A percentile compares a stretch with the other conserved stretches of the same genome.
phyloP scores from a whole-genome alignment of 1,140 invertebrate genomes.

The Leptonema lineaticorne region DNA sequence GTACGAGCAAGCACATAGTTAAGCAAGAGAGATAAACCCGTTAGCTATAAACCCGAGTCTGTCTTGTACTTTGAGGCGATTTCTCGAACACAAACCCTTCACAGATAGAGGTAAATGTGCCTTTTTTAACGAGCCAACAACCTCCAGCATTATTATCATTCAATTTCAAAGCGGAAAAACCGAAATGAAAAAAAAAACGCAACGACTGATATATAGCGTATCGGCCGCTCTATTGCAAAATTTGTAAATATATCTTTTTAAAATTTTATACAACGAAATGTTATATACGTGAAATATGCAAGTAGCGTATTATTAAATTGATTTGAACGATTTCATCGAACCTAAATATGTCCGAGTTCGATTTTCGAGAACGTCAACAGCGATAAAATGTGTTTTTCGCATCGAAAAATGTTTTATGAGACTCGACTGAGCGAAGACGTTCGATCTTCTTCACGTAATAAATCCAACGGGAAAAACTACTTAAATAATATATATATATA shows the following conservation, averaged over 20 bases:
- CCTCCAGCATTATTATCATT: conserved; percentile 22
- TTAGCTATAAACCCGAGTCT: conserved; percentile 20
- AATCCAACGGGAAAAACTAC: conserved; percentile 8
- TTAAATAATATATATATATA: too few relatives aligned
- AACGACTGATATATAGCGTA: too few relatives aligned
- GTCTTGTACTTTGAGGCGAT: conserved; percentile 11
- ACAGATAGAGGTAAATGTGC: conserved; percentile 17
- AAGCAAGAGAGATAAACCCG: conserved; percentile 16
- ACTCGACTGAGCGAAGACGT: too few relatives aligned
- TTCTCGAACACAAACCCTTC: conserved; percentile 10
- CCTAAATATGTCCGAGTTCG: not conserved
- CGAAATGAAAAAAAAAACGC: not conserved
- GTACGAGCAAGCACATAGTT: too few relatives aligned
- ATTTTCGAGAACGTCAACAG: conserved; percentile 3
- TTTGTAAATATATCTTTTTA: not conserved
- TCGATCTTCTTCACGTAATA: conserved; percentile 12
- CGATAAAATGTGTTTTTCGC: conserved; percentile 16
- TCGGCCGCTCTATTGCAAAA: too few relatives aligned
- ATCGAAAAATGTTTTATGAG: conserved; percentile 13
- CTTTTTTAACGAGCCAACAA: conserved; percentile 22
- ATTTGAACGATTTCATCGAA: not conserved
- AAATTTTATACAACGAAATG: too few relatives aligned
- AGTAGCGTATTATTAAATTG: not conserved
- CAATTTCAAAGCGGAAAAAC: conserved; percentile 13
- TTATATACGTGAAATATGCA: not conserved